These are phyloP conservation scores for Steinernema hermaphroditum DNA, from an alignment of 2,888 invertebrate genomes.

Conservation along the genomic window DNA sequence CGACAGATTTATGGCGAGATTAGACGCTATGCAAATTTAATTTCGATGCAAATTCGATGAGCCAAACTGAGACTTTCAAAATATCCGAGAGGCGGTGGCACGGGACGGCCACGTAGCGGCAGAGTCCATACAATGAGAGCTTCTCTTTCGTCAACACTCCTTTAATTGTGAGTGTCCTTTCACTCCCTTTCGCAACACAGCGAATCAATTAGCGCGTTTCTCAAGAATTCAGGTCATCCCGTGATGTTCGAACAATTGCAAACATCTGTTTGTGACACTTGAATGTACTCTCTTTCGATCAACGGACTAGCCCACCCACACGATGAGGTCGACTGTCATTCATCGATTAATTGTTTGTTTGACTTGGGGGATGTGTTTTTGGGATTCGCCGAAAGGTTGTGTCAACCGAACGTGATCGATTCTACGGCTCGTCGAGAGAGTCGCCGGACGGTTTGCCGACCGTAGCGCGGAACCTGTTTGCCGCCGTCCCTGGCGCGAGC, in stretches of 20 bases:
- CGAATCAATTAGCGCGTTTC: not conserved
- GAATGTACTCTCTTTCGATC: not conserved
- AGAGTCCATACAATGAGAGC: not conserved
- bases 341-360: conserved; percentile 20
- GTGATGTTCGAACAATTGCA: not conserved
- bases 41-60: conserved; percentile 19
- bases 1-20: conserved; percentile 15
- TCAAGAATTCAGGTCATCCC: not conserved
- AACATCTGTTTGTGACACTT: not conserved
- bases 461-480: conserved; percentile 10
- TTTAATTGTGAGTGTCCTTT: not conserved
- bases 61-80: not conserved
- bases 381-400: conserved; percentile 14
- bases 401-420: conserved; percentile 27
- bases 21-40: conserved; percentile 24
- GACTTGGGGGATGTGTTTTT: not conserved
- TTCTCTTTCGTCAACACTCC: not conserved
- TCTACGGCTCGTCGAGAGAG: not conserved
- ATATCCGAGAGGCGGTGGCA: not conserved
- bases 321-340: not conserved
- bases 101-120: not conserved
- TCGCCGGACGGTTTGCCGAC: conserved; percentile 20
- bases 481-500: not conserved
- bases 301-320: not conserved
- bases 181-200: not conserved